A percentile compares a stretch with the other conserved stretches of the same genome.
Evolutionary conservation across 2,113 vertebrate species (phyloP).

Genomic region (Hippocampus comes): DNA sequence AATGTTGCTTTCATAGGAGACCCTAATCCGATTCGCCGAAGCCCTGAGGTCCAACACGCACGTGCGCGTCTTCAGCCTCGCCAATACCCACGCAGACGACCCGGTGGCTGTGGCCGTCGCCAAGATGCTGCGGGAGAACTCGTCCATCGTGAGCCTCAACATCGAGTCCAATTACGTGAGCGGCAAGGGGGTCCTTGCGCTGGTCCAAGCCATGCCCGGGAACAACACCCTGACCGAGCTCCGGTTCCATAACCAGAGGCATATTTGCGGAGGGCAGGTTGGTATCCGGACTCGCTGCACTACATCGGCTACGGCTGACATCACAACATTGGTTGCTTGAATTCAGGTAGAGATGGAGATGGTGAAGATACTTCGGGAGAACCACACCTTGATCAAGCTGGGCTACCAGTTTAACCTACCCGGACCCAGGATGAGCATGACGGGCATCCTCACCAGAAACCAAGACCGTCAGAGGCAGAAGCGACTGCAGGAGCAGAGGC

Average conservation of each 20-base stretch:
- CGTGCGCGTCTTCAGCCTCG: conserved; percentile 84
- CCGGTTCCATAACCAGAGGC: conserved; percentile 96
- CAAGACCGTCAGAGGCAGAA: conserved; percentile 93
- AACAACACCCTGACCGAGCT: conserved; percentile 88
- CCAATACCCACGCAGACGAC: conserved; percentile 90
- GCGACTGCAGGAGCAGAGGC: conserved; percentile 85
- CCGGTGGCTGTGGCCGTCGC: conserved; percentile 82
- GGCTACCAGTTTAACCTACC: conserved; percentile 96
- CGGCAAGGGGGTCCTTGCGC: conserved; percentile 87
- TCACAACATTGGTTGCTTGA: background rate
- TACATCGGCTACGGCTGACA: too few species aligned
- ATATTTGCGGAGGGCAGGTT: conserved; percentile 89
- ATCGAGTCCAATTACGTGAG: conserved; percentile 95
- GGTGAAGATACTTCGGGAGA: conserved; percentile 87
- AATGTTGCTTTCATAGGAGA: conserved; percentile 66
- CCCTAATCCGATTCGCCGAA: conserved; percentile 84
- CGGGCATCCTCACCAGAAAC: conserved; percentile 90
- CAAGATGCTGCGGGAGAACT: conserved; percentile 84
- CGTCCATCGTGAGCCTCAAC: conserved; percentile 83
- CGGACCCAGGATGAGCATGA: conserved; percentile 96
- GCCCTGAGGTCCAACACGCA: conserved; percentile 82
- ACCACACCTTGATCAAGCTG: conserved; percentile 85
- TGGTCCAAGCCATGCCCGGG: conserved; percentile 83
- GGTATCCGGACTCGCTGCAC: background rate
- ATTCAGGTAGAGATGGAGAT: conserved; percentile 94